These are phyloP conservation scores for Lordiphosa stackelbergi DNA, from an alignment of 1,140 invertebrate species.

Conservation along the genomic window DNA sequence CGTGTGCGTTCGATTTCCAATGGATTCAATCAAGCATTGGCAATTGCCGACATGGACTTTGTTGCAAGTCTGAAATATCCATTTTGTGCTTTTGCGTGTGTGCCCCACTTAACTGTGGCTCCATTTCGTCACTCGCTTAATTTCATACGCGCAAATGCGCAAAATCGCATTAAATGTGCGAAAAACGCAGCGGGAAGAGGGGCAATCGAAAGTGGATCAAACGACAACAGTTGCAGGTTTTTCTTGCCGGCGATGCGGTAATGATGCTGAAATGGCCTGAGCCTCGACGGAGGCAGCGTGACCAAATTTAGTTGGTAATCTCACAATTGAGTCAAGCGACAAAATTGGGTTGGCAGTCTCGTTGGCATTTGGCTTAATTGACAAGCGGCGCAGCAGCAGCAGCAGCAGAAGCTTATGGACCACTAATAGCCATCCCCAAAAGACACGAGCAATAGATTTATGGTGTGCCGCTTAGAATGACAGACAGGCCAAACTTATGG, in stretches of 20 bases:
- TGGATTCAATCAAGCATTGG: slow-evolving; percentile 68
- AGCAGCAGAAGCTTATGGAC: slow-evolving; percentile 16
- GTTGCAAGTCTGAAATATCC: slow-evolving; percentile 43
- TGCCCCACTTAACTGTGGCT: slow-evolving; percentile 51
- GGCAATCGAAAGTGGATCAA: slow-evolving; percentile 61
- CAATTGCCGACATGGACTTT: slow-evolving; percentile 42
- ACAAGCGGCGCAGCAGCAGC: slow-evolving; percentile 37
- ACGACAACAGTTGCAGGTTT: slow-evolving; percentile 29
- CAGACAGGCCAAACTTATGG: slow-evolving; percentile 31
- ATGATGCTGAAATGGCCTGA: slow-evolving; percentile 59
- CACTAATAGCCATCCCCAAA: slow-evolving; percentile 50
- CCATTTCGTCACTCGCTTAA: slow-evolving; percentile 71
- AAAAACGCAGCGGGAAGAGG: slow-evolving; percentile 36
- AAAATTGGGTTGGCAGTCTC: slow-evolving; percentile 57
- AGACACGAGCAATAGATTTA: slow-evolving; percentile 34
- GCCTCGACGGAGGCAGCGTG: slow-evolving; percentile 18
- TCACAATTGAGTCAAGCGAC: slow-evolving; percentile 50
- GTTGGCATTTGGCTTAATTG: slow-evolving; percentile 66
- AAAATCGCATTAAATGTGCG: slow-evolving; percentile 73
- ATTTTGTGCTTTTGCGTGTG: slow-evolving; percentile 19
- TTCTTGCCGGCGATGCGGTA: slow-evolving; percentile 59
- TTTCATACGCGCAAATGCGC: slow-evolving; percentile 70
- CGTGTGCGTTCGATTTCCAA: slow-evolving; percentile 56
- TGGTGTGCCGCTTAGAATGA: slow-evolving; percentile 53
- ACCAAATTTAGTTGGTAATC: slow-evolving; percentile 55